Evolutionary conservation across 2,888 invertebrate genomes (phyloP).

Genomic region (Ennomos erosarius): DNA sequence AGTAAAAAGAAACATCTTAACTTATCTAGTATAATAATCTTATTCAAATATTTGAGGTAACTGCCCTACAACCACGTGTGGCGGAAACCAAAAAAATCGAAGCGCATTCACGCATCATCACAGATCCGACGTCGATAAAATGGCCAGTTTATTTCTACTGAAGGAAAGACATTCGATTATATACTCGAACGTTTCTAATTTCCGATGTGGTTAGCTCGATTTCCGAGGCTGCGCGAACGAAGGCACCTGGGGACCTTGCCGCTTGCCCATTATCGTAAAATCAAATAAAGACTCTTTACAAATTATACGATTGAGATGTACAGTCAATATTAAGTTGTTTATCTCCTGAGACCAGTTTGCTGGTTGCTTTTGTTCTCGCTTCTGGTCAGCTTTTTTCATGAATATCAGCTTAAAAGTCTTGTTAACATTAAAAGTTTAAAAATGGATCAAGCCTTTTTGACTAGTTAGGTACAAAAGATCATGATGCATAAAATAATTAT

Average conservation of each 20-base stretch:
- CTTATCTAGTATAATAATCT: too few species aligned
- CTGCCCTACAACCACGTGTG: not conserved
- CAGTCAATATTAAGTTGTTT: slow-evolving; percentile 48
- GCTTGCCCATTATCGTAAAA: slow-evolving; percentile 73
- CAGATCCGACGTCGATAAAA: slow-evolving; percentile 56
- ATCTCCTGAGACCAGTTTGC: slow-evolving; percentile 16
- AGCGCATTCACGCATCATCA: slow-evolving; percentile 49
- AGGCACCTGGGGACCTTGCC: slow-evolving; percentile 73
- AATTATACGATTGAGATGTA: slow-evolving; percentile 69
- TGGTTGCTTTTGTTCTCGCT: slow-evolving; percentile 8
- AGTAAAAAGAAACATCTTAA: too few species aligned
- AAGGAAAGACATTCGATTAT: slow-evolving; percentile 79
- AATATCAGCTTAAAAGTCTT: not conserved
- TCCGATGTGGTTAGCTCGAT: slow-evolving; percentile 84
- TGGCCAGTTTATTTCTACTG: slow-evolving; percentile 68
- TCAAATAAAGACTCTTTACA: slow-evolving; percentile 74
- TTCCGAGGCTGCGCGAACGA: slow-evolving; percentile 74
- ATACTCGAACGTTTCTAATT: slow-evolving; percentile 83
- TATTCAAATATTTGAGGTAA: not conserved
- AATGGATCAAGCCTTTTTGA: too few species aligned
- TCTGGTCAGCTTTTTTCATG: not conserved
- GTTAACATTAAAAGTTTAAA: too few species aligned
- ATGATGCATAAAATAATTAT: too few species aligned
- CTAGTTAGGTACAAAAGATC: too few species aligned
- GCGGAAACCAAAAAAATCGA: slow-evolving; percentile 41